Conservation (phyloP, 1,140 invertebrate genomes). For the Cyrtorhinus lividipennis region DNA sequence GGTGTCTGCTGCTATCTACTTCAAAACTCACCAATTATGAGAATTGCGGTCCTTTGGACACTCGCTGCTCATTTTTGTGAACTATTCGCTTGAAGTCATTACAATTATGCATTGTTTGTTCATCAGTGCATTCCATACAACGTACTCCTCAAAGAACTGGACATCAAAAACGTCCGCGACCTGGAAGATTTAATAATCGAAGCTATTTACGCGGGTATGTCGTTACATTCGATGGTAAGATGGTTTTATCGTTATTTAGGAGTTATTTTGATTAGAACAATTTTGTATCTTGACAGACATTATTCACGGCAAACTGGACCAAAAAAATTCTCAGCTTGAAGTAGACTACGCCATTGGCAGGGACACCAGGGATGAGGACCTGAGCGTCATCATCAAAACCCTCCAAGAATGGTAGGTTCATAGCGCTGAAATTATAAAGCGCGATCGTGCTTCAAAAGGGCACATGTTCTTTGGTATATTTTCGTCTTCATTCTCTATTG, state of each 20-base stretch:
- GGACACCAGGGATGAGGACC: constrained; percentile 71
- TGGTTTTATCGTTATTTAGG: not conserved
- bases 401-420: constrained; percentile 55
- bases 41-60: too few species aligned
- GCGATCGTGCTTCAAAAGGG: too few species aligned
- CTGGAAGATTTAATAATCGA: constrained; percentile 96
- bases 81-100: not conserved
- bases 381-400: constrained; percentile 58
- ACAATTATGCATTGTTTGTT: constrained; percentile 20
- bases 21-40: too few species aligned
- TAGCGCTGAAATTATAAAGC: too few species aligned
- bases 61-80: not conserved
- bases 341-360: constrained; percentile 87
- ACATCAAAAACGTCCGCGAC: constrained; percentile 82
- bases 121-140: constrained; percentile 71
- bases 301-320: constrained; percentile 91
- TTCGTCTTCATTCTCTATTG: not conserved
- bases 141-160: constrained; percentile 67
- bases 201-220: constrained; percentile 76
- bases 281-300: constrained; percentile 49
- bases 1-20: too few species aligned
- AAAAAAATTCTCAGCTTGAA: constrained; percentile 82
- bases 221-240: not conserved
- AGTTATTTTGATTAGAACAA: not conserved
- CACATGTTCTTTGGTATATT: not conserved